These are phyloP conservation scores for Zosterops lateralis DNA, from an alignment of 2,113 vertebrate species.

Conservation along the genomic window DNA sequence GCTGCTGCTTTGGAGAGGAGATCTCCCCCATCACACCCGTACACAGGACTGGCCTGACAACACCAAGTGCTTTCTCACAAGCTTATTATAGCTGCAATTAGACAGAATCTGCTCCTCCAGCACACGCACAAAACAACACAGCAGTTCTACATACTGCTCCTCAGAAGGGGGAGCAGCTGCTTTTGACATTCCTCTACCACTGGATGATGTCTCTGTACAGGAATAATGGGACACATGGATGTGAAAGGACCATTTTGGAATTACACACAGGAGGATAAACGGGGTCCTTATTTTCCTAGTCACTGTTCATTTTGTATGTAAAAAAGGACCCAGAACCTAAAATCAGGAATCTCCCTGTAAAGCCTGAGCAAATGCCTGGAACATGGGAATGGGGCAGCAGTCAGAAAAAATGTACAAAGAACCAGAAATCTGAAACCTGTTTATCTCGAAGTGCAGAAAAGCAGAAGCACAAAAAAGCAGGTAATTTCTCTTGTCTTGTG, in stretches of 20 bases:
- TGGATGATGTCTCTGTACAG: neutral
- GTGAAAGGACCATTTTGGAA: neutral
- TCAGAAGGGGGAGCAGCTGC: neutral
- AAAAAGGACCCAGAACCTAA: neutral
- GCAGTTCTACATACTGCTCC: neutral
- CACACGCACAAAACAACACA: neutral
- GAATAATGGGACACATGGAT: neutral
- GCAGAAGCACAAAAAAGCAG: neutral
- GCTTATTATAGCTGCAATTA: neutral
- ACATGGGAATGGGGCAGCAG: neutral
- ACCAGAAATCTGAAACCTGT: fast-evolving
- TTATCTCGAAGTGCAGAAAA: neutral
- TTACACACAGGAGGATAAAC: neutral
- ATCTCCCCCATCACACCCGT: neutral
- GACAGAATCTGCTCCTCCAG: neutral
- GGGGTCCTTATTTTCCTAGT: neutral
- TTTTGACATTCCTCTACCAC: neutral
- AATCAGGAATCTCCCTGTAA: neutral
- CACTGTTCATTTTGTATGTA: neutral
- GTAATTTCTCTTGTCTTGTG: neutral
- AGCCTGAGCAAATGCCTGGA: neutral
- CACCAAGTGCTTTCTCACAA: neutral
- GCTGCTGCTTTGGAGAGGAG: neutral
- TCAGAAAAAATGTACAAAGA: neutral
- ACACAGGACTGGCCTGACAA: neutral